Base-by-base conservation (phyloP, 2,113 vertebrate genomes). In the Boleophthalmus pectinirostris region DNA sequence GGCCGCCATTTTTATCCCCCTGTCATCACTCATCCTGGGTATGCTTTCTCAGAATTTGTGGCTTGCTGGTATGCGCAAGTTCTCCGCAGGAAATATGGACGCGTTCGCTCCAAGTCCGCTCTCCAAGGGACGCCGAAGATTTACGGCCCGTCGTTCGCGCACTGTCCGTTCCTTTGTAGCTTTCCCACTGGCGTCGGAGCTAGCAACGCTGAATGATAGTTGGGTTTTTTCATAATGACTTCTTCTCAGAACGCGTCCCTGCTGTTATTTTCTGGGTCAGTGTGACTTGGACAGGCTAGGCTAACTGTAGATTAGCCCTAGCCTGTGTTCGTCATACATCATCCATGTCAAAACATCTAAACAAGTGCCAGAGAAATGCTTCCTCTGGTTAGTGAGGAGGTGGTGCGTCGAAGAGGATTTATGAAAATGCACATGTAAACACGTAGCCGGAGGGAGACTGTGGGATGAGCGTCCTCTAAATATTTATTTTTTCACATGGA, bases 171-270 rank as follows among this genome's bases (percentile, higher is more conserved):
- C 2, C 76, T 75, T 57, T 75, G 61, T 68, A 77, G 72, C 74
- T 65, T 79, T 84, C 81, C 77, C 80, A 53, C 72, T 82, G 79
- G 81, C 45, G 46, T 71, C 51, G 0, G 18, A 38, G 68, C 67
- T 46, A 43, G 46, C 68, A 9, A 25, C 67, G 57, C 47, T 83
- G 86, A 90, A 53, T 85, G 80, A 89, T 84, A 80, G 79, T 76
- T 75, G 24, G 33, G 63, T 61, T 61, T 73, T 83, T 77, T 66
- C 70, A 64, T 24, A 72, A 72, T 75, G 65, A 68, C 77, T 75
- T 73, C 83, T 90, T 89, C 88, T 86, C 73, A 89, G 87, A 90
- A 89, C 78, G 66, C 70, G 63, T 75, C 76, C 83, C 21, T 23
- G 29, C 71, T 84, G 83, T 64, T 76, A 82, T 70, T 82, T 82